A percentile compares a stretch with the other conserved stretches of the same genome.
These are phyloP conservation scores for Clepsis dumicolana DNA, from an alignment of 2,888 invertebrate genomes.

Conservation along the genomic window DNA sequence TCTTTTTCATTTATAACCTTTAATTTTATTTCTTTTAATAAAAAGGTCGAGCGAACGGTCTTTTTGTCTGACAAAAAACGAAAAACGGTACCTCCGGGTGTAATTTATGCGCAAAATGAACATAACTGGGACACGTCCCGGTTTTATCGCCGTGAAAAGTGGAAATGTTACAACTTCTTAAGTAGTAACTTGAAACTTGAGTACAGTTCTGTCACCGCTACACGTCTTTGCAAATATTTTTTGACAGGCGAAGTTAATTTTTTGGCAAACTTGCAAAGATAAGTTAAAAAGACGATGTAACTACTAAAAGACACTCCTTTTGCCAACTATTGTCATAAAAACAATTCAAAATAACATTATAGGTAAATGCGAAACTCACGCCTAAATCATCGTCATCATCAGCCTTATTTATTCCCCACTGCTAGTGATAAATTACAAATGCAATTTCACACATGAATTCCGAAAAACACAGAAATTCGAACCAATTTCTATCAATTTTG, in stretches of 20 bases:
- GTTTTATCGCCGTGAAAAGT: constrained; percentile 68
- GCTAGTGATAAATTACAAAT: too few species aligned
- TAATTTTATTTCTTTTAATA: constrained; percentile 54
- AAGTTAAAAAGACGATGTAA: too few species aligned
- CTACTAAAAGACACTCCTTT: too few species aligned
- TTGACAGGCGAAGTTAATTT: neutral
- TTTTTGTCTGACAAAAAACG: constrained; percentile 59
- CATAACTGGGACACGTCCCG: constrained; percentile 64
- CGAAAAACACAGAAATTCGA: too few species aligned
- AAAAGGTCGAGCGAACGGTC: constrained; percentile 55
- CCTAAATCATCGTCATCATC: too few species aligned
- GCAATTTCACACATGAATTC: too few species aligned
- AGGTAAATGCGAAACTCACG: too few species aligned
- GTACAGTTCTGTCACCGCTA: neutral
- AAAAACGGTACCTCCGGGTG: constrained; percentile 53
- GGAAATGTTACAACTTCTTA: constrained; percentile 50
- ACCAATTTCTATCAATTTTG: too few species aligned
- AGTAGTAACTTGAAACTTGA: constrained; percentile 7
- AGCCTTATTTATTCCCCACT: too few species aligned
- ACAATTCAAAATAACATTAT: too few species aligned
- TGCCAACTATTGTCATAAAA: too few species aligned
- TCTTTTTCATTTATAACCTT: constrained; percentile 58
- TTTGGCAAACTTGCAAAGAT: too few species aligned
- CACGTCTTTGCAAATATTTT: neutral
- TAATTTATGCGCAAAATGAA: constrained; percentile 70